Evolutionary conservation across 2,113 vertebrate genomes (phyloP).

Genomic region (Dicentrarchus labrax): DNA sequence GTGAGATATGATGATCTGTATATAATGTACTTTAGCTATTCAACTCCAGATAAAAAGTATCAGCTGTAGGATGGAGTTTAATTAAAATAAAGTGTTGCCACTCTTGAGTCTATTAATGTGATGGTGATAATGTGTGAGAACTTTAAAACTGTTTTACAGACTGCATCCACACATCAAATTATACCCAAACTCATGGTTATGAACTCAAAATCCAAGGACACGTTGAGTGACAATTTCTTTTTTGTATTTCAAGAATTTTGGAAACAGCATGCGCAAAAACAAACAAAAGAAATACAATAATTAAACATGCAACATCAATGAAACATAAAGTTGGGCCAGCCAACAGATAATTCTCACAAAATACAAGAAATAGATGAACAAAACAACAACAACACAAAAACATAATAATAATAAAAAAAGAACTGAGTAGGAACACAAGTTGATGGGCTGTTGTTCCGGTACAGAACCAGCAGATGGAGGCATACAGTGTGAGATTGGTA

Average conservation of each 20-base stretch:
- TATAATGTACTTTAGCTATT: neutral
- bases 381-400: constrained; percentile 11
- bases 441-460: constrained; percentile 59
- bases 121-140: neutral
- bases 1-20: neutral
- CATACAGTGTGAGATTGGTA: constrained; percentile 59
- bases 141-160: neutral
- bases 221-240: neutral
- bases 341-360: constrained; percentile 64
- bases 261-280: constrained; percentile 55
- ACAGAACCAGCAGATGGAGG: constrained; percentile 70
- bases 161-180: neutral
- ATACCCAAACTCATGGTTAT: neutral
- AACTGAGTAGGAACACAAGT: constrained; percentile 8
- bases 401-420: constrained; percentile 1
- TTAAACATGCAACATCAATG: constrained; percentile 65
- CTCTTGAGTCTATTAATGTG: neutral
- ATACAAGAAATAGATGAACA: constrained; percentile 9
- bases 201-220: constrained; percentile 13
- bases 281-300: constrained; percentile 55
- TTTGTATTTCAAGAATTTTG: constrained; percentile 66
- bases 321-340: constrained; percentile 71
- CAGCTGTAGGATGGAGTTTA: neutral
- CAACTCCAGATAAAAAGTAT: neutral
- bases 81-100: neutral